Evolutionary conservation across 1,140 invertebrate genomes (phyloP).

Genomic region (Ganaspis sp.): DNA sequence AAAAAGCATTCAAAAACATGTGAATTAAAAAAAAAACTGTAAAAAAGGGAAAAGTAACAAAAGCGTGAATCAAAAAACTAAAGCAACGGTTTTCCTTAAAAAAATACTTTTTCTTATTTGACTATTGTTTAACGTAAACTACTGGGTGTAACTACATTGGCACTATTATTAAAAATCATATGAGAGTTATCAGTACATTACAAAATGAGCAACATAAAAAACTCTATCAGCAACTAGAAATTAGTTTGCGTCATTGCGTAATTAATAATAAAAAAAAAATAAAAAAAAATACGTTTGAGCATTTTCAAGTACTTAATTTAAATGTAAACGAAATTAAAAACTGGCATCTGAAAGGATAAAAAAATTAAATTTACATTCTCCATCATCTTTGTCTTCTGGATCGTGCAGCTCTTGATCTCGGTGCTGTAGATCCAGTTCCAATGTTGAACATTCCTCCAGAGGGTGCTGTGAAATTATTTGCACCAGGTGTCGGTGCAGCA

Average conservation of each 20-base stretch:
- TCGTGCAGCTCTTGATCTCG: slow-evolving; percentile 63
- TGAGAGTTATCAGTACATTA: too few species aligned
- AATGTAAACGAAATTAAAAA: neutral
- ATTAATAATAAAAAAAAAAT: neutral
- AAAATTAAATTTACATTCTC: slow-evolving; percentile 66
- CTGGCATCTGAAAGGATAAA: neutral
- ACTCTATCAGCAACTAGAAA: slow-evolving; percentile 1
- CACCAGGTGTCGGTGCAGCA: slow-evolving; percentile 46
- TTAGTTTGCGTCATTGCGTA: slow-evolving; percentile 13
- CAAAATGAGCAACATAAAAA: neutral
- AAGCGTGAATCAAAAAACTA: too few species aligned
- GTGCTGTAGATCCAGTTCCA: slow-evolving; percentile 70
- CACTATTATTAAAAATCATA: too few species aligned
- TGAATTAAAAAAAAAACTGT: too few species aligned
- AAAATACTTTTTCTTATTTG: too few species aligned
- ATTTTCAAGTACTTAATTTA: neutral
- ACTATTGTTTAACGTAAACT: too few species aligned
- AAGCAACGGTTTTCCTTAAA: too few species aligned
- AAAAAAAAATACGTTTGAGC: slow-evolving; percentile 19
- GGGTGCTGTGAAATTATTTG: slow-evolving; percentile 40
- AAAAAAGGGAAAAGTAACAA: too few species aligned
- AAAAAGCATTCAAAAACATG: too few species aligned
- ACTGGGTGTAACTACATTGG: too few species aligned
- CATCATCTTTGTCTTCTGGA: slow-evolving; percentile 72
- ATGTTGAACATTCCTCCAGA: slow-evolving; percentile 72